Conservation (phyloP, 2,888 invertebrate species). For the Drosophila yooni region DNA sequence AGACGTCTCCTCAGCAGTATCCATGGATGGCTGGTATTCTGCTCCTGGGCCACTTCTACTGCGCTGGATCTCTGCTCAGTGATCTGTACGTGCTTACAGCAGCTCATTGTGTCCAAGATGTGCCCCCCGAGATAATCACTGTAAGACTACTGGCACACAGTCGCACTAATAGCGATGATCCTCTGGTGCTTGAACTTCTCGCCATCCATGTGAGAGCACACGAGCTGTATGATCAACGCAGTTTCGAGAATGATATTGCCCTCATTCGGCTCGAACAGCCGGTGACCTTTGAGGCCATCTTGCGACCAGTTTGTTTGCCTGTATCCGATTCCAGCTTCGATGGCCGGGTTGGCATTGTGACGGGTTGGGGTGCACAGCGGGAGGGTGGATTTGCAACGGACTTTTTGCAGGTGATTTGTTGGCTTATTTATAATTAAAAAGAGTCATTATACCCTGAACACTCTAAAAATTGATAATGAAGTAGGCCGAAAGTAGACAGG, state of each 20-base stretch:
- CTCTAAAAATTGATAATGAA: background rate
- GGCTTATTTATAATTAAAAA: background rate
- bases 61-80: constrained; percentile 90
- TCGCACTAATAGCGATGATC: constrained; percentile 84
- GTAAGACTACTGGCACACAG: constrained; percentile 90
- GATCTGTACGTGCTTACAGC: constrained; percentile 91
- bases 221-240: constrained; percentile 88
- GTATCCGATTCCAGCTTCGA: constrained; percentile 73
- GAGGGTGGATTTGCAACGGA: constrained; percentile 89
- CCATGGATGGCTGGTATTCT: constrained; percentile 89
- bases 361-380: constrained; percentile 91
- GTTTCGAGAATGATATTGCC: constrained; percentile 93
- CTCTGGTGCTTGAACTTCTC: constrained; percentile 57
- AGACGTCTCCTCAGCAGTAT: constrained; percentile 88
- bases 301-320: constrained; percentile 92
- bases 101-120: constrained; percentile 89
- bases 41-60: constrained; percentile 87
- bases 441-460: background rate
- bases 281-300: constrained; percentile 86
- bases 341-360: constrained; percentile 86
- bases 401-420: constrained; percentile 88
- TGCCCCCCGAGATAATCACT: constrained; percentile 86
- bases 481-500: background rate
- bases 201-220: constrained; percentile 86
- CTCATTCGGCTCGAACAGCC: constrained; percentile 88